Conservation (phyloP, 2,113 vertebrate genomes). For the Cynopterus brachyotis region DNA sequence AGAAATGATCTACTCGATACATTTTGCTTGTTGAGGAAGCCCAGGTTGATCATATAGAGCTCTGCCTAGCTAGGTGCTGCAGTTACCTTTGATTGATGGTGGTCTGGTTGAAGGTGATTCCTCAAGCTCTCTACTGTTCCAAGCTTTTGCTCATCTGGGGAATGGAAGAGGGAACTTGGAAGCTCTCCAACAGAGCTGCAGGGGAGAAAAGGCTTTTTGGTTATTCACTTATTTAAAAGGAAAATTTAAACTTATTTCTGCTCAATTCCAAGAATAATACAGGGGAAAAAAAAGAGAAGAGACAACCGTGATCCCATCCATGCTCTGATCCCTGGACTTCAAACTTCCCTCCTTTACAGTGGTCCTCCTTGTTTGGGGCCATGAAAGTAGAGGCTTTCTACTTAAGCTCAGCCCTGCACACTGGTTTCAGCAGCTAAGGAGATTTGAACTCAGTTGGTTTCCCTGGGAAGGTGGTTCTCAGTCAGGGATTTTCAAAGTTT, state of each 20-base stretch:
- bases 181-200: not conserved
- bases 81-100: conserved; percentile 33
- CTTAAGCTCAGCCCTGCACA: not conserved
- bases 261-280: not conserved
- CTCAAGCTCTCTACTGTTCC: not conserved
- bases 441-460: not conserved
- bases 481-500: not conserved
- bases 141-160: not conserved
- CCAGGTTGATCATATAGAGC: conserved; percentile 3
- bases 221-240: not conserved
- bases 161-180: not conserved
- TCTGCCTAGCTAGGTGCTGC: not conserved
- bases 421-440: not conserved
- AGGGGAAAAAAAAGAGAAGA: not conserved
- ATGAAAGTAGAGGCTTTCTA: not conserved
- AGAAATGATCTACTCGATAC: conserved; percentile 22
- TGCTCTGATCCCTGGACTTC: not conserved
- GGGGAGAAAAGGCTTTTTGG: not conserved
- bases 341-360: not conserved
- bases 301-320: not conserved
- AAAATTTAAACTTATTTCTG: conserved; percentile 42
- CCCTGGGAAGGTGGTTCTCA: conserved; percentile 22
- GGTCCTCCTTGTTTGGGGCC: not conserved
- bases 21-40: conserved; percentile 47
- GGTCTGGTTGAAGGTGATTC: conserved; percentile 15